These are phyloP conservation scores for Lepidothrix coronata DNA, from an alignment of 2,113 vertebrate genomes.

Conservation along the genomic window DNA sequence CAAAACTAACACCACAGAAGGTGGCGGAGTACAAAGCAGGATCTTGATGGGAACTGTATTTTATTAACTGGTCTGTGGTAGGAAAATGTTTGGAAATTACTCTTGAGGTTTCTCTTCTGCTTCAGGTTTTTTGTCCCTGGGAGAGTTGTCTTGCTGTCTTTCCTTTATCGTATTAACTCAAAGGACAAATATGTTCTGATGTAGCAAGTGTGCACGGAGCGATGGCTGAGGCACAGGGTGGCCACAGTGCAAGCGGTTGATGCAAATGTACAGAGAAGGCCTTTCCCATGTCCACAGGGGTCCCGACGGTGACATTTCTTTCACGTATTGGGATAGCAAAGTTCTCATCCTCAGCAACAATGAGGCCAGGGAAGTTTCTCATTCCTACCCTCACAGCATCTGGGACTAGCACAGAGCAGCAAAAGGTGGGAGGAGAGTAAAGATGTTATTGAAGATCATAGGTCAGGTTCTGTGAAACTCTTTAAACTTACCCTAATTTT, in stretches of 20 bases:
- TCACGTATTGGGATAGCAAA: rapidly evolving
- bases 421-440: not conserved
- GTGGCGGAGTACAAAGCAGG: not conserved
- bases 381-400: not conserved
- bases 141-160: not conserved
- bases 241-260: rapidly evolving
- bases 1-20: not conserved
- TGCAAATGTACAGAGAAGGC: not conserved
- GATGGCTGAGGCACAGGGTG: rapidly evolving
- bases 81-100: not conserved
- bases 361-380: not conserved
- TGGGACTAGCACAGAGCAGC: not conserved
- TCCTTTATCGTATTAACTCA: not conserved
- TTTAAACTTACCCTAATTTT: conserved; percentile 17
- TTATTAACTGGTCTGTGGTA: not conserved
- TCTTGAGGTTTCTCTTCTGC: not conserved
- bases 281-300: rapidly evolving
- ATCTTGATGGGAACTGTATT: not conserved
- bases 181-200: not conserved
- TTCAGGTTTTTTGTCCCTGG: not conserved
- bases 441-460: not conserved
- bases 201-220: rapidly evolving
- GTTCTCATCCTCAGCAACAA: rapidly evolving
- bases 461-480: not conserved
- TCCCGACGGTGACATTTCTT: not conserved